Evolutionary conservation across 2,888 invertebrate genomes (phyloP), one percentile per base, ranked within the genome.

Genomic region (Brassicogethes aeneus): DNA sequence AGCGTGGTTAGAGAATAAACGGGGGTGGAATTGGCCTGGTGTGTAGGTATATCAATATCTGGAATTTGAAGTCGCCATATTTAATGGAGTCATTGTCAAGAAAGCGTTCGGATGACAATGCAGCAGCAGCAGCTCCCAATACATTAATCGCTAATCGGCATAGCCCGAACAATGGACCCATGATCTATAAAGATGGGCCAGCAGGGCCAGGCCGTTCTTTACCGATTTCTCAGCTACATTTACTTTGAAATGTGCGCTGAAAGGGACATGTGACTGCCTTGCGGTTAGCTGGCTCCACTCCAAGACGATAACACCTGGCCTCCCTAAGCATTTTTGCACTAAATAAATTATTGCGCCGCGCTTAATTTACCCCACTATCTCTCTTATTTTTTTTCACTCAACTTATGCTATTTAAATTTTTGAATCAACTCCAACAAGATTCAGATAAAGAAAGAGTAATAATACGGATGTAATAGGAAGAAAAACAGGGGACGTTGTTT

Each of bases 141-240:
- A 63, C 62, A 64, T 65, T 64, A 64, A 64, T 64, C 63, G 62
- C 59, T 65, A 65, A 65, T 65, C 66, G 63, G 61, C 60, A 51
- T 55, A 59, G 3, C 54, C 54, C 56, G 63, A 59, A 65, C 63
- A 64, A 65, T 61, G 51, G 62, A 51, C 45, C 53, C 51, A 53
- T 66, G 65, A 65, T 66, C 64, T 65, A 64, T 65, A 65, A 66
- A 66, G 66, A 65, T 64, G 61, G 64, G 62, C n/a, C n/a, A n/a
- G n/a, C n/a, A n/a, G n/a, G n/a, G n/a, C n/a, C n/a, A n/a, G n/a
- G n/a, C 60, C 66, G 65, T 69, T 68, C 66, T 65, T 69, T 60
- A 69, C 64, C 67, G 62, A 69, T 69, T 69, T 68, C 65, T 66
- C 62, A 66, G 68, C 67, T 68, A 69, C 68, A 69, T 69, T 69